Percentiles rank a stretch among this genome's conserved stretches.
Conservation (phyloP, 2,888 invertebrate species). For the Heliothis peltigera region DNA sequence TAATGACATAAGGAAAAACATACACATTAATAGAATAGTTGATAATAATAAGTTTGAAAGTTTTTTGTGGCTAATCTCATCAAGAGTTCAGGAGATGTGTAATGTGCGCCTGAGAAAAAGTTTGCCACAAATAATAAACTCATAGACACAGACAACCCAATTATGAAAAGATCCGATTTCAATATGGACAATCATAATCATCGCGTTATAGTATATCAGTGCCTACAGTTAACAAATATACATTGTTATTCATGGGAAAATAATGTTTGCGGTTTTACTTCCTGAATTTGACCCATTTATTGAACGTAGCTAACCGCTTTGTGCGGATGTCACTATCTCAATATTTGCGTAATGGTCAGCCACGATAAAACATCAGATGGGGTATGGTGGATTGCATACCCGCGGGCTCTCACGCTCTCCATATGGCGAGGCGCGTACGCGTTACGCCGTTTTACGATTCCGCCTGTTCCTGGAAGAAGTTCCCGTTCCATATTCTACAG, state of each 20-base stretch:
- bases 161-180: conserved; percentile 6
- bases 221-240: conserved; percentile 28
- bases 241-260: conserved; percentile 70
- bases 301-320: conserved; percentile 67
- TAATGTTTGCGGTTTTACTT: conserved; percentile 83
- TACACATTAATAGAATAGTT: background rate
- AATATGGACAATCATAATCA: conserved; percentile 11
- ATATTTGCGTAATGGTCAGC: conserved; percentile 68
- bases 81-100: conserved; percentile 13
- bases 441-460: conserved; percentile 68
- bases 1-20: conserved; percentile 33
- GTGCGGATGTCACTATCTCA: conserved; percentile 83
- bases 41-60: conserved; percentile 30
- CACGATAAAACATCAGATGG: conserved; percentile 80
- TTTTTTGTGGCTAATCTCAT: conserved; percentile 17
- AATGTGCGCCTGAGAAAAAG: conserved; percentile 1
- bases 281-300: conserved; percentile 82
- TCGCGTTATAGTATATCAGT: conserved; percentile 37
- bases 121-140: background rate
- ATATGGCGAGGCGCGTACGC: conserved; percentile 71
- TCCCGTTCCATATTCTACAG: conserved; percentile 70
- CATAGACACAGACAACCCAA: background rate
- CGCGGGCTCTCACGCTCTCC: conserved; percentile 72
- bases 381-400: conserved; percentile 59
- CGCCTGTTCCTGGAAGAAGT: conserved; percentile 71